Conservation (phyloP, 2,888 invertebrate genomes). For the Diogma glabrata region DNA sequence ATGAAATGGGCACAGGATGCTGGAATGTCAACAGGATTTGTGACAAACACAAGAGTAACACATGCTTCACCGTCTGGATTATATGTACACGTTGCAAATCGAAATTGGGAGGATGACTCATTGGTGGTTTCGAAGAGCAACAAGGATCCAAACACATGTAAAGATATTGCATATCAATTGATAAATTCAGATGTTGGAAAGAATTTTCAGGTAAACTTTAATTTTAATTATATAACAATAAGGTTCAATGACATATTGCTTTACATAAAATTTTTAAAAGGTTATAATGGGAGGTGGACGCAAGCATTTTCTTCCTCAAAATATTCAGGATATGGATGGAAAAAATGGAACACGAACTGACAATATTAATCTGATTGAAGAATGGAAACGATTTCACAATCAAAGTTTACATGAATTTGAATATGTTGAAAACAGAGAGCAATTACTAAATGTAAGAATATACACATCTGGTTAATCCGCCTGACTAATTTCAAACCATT, state of each 20-base stretch:
- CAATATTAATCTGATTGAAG: conserved; percentile 50
- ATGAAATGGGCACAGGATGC: conserved; percentile 58
- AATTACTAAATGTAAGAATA: conserved; percentile 44
- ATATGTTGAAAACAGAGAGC: conserved; percentile 52
- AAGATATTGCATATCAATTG: conserved; percentile 63
- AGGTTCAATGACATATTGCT: too few relatives aligned
- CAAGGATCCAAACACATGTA: conserved; percentile 42
- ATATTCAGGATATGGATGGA: conserved; percentile 39
- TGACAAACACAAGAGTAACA: conserved; percentile 68
- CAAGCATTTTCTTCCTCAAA: conserved; percentile 49
- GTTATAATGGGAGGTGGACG: conserved; percentile 72
- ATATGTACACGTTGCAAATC: conserved; percentile 59
- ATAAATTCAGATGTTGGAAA: conserved; percentile 53
- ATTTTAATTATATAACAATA: too few relatives aligned
- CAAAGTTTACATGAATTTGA: conserved; percentile 30
- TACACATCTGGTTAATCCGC: too few relatives aligned
- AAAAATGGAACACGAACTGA: conserved; percentile 44
- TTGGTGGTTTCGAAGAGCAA: conserved; percentile 41
- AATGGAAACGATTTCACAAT: conserved; percentile 45
- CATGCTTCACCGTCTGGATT: conserved; percentile 68
- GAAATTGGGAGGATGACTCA: conserved; percentile 62
- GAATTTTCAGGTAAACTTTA: conserved; percentile 43
- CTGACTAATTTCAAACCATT: too few relatives aligned
- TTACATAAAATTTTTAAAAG: too few relatives aligned
- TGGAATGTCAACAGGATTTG: conserved; percentile 51